A percentile compares a stretch with the other conserved stretches of the same genome.
Conservation (phyloP, 2,113 vertebrate genomes). For the Mesocricetus auratus region DNA sequence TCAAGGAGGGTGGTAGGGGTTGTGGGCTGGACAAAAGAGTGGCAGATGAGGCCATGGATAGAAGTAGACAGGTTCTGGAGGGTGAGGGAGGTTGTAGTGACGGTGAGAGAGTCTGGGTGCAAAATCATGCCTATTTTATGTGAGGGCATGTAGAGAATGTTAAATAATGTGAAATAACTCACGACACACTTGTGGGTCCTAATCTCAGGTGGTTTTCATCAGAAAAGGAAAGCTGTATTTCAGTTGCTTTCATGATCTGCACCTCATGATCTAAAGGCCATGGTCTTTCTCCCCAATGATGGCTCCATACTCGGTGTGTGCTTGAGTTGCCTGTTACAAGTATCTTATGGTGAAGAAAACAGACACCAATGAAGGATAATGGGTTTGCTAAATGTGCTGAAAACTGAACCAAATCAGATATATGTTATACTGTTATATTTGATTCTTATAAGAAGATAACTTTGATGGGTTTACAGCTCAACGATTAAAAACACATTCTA, state of each 20-base stretch:
- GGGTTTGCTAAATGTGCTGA: not conserved
- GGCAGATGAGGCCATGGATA: fast-evolving
- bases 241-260: not conserved
- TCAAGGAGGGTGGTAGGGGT: too few species aligned
- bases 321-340: not conserved
- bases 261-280: not conserved
- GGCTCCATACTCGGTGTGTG: not conserved
- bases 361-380: not conserved
- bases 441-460: slow-evolving; percentile 16
- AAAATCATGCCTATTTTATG: not conserved
- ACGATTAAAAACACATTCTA: slow-evolving; percentile 34
- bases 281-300: not conserved
- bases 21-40: not conserved
- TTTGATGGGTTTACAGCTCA: slow-evolving; percentile 1
- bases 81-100: not conserved
- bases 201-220: slow-evolving; percentile 51
- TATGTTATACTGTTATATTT: not conserved
- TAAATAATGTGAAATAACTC: not conserved
- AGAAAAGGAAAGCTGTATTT: slow-evolving; percentile 49
- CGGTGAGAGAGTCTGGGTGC: not conserved
- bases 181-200: slow-evolving; percentile 23
- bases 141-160: not conserved
- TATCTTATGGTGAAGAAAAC: not conserved
- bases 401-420: not conserved
- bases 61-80: not conserved